Conservation (phyloP, 2,797 vertebrate species). For the Diplodus puntazzo region DNA sequence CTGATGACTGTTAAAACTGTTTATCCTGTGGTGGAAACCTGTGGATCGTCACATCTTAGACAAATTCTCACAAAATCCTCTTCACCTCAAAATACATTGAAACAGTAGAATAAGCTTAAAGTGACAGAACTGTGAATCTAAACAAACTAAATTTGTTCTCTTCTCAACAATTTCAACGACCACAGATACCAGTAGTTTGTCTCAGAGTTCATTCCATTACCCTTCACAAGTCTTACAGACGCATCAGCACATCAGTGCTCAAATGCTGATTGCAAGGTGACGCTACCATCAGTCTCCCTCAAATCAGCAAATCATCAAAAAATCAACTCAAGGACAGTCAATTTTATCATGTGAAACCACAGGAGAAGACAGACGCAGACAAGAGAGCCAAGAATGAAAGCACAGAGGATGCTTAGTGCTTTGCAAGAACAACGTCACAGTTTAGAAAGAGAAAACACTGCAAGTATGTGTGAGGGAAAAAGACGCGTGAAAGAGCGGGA, state of each 20-base stretch:
- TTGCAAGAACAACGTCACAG: constrained; percentile 1
- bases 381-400: constrained; percentile 5
- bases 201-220: neutral
- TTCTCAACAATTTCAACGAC: neutral
- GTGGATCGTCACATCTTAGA: neutral
- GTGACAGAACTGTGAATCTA: neutral
- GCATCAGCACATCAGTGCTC: neutral
- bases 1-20: neutral
- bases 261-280: neutral
- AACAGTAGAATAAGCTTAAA: neutral
- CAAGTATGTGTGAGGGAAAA: neutral
- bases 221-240: neutral
- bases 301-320: constrained; percentile 2
- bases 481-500: neutral
- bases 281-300: neutral
- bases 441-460: constrained; percentile 2
- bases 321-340: neutral
- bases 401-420: neutral
- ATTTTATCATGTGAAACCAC: neutral
- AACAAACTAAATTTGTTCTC: constrained; percentile 6
- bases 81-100: neutral
- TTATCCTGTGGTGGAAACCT: neutral
- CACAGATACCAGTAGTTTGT: neutral
- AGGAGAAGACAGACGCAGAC: neutral
- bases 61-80: neutral